phyloP scores from a whole-genome alignment of 1,140 invertebrate species.

The Pogonomyrmex californicus region DNA sequence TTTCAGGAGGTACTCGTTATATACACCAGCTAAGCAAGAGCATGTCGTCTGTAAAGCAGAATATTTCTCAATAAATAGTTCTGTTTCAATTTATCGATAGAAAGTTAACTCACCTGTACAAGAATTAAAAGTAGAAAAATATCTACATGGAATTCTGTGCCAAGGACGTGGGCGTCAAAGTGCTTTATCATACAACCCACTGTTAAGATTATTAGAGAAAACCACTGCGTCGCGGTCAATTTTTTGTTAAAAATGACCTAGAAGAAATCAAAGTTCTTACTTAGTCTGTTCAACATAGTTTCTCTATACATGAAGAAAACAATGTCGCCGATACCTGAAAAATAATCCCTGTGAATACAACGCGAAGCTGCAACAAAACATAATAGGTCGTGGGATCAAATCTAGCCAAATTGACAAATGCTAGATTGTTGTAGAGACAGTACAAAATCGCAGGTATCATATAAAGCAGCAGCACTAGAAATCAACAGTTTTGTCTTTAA shows the following conservation, averaged over 20 bases:
- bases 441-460: constrained; percentile 97
- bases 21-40: constrained; percentile 97
- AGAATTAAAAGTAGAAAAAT: constrained; percentile 92
- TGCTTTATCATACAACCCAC: constrained; percentile 96
- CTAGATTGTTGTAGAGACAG: constrained; percentile 98
- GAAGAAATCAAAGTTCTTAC: constrained; percentile 76
- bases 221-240: constrained; percentile 94
- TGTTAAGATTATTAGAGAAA: constrained; percentile 95
- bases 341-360: constrained; percentile 96
- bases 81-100: not conserved
- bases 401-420: constrained; percentile 95
- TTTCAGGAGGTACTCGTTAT: constrained; percentile 98
- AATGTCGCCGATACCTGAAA: constrained; percentile 92
- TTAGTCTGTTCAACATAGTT: not conserved
- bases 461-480: constrained; percentile 93
- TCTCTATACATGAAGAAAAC: not conserved
- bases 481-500: constrained; percentile 20
- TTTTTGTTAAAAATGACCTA: constrained; percentile 95
- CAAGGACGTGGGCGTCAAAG: constrained; percentile 83
- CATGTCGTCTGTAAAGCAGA: constrained; percentile 93
- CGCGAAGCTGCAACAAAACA: constrained; percentile 96
- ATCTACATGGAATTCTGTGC: constrained; percentile 87
- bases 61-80: constrained; percentile 37
- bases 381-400: constrained; percentile 99
- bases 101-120: constrained; percentile 84